Evolutionary conservation across 2,888 invertebrate genomes (phyloP), one percentile per base, ranked within the genome.

Genomic region (Odontothrips loti): DNA sequence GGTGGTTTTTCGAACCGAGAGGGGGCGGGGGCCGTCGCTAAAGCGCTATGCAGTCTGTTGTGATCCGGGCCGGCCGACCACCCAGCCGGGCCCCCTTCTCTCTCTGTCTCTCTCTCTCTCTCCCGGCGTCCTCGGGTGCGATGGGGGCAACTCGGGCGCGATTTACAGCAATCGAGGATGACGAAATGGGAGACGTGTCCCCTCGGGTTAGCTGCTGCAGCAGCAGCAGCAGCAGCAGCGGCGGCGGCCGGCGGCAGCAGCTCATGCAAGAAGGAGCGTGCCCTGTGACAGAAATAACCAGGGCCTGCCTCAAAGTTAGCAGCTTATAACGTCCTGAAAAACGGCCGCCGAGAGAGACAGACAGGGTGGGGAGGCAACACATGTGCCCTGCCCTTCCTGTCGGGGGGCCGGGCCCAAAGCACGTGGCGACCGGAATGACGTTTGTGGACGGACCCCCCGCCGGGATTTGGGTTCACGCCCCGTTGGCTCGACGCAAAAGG

Each of bases 321-420:
- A 75, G 68, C 68, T 75, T 75, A 75, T 75, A 75, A 75, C 68
- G 23, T 27, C 34, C 68, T 75, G 68, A 75, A 75, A 75, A 75
- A 75, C 68, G 68, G 68, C 68, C 68, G 23, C 27, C 9, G 68
- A 23, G 68, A 27, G n/a, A n/a, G n/a, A n/a, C n/a, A n/a, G n/a
- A n/a, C n/a, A n/a, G 58, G 58, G 58, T 0, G n/a, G 58, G 34
- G 17, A 15, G 58, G 68, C 68, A 27, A 27, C 68, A 75, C 68
- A 75, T 75, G 68, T 75, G 68, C 68, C 68, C 34, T n/a, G 68
- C 68, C 68, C 68, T 75, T 75, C 68, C 68, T 75, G 68, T 75
- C 68, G 23, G 23, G 68, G 27, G 68, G 68, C 17, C 58, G 58
- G 3, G 34, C 34, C 3, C 6, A 6, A 43, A 4, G 34, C 34